phyloP scores from a whole-genome alignment of 2,888 invertebrate genomes.

The Drosophila borealis region DNA sequence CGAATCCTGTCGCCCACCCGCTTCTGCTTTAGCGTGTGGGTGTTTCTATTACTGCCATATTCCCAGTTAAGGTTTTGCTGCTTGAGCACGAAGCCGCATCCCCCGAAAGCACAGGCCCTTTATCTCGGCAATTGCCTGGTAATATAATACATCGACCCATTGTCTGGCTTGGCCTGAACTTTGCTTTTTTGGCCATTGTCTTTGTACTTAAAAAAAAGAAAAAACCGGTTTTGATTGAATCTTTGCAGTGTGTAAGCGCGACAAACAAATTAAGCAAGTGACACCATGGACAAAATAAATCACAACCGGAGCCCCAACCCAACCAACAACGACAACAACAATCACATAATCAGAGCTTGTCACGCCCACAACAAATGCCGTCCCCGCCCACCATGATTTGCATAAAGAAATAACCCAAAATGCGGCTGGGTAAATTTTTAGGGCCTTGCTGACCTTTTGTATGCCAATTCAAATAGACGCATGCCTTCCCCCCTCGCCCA shows the following conservation, averaged over 20 bases:
- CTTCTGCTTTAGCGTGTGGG: constrained; percentile 22
- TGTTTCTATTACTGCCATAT: constrained; percentile 32
- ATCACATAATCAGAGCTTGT: constrained; percentile 43
- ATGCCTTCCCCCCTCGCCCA: not conserved
- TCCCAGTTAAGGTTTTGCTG: constrained; percentile 42
- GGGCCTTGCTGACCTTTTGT: constrained; percentile 58
- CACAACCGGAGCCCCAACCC: constrained; percentile 5
- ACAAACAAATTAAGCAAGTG: constrained; percentile 58
- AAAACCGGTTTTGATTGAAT: constrained; percentile 46
- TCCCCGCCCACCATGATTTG: constrained; percentile 52
- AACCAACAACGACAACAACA: constrained; percentile 13
- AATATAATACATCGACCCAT: constrained; percentile 53
- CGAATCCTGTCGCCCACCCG: constrained; percentile 23
- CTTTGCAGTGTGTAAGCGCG: constrained; percentile 20
- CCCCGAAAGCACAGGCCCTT: constrained; percentile 17
- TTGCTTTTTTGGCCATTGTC: constrained; percentile 32
- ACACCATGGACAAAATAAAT: constrained; percentile 41
- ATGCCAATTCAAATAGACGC: constrained; percentile 34
- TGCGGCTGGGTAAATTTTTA: constrained; percentile 33
- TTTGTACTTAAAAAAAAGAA: constrained; percentile 14
- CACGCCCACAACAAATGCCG: constrained; percentile 33
- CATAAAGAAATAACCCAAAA: constrained; percentile 65
- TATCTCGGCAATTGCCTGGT: constrained; percentile 59
- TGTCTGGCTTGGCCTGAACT: constrained; percentile 46
- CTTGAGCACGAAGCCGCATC: constrained; percentile 64